A percentile compares a stretch with the other conserved stretches of the same genome.
phyloP scores from a whole-genome alignment of 2,888 invertebrate genomes.

The Cerastis rubricosa region DNA sequence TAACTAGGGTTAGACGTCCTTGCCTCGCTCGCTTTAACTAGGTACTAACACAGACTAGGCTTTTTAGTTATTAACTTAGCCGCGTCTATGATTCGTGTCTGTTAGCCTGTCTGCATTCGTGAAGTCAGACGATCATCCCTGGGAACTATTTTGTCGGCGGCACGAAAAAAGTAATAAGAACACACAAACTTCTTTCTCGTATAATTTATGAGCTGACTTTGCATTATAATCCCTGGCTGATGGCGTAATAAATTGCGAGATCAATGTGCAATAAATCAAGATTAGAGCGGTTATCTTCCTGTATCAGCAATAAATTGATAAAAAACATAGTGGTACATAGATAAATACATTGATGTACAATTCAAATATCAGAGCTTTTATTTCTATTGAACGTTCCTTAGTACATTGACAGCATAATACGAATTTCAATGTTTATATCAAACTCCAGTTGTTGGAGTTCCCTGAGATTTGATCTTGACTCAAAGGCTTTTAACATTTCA shows the following conservation, averaged over 20 bases:
- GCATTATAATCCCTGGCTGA: constrained; percentile 68
- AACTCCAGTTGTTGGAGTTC: constrained; percentile 23
- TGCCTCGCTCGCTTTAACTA: constrained; percentile 57
- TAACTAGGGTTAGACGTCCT: constrained; percentile 66
- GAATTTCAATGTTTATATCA: constrained; percentile 29
- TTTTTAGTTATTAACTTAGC: constrained; percentile 67
- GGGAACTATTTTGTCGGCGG: constrained; percentile 35
- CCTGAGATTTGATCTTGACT: constrained; percentile 31
- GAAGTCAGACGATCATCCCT: constrained; percentile 52
- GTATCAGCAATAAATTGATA: constrained; percentile 74
- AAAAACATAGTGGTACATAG: constrained; percentile 55
- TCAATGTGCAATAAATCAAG: constrained; percentile 77
- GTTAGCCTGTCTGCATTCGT: constrained; percentile 69
- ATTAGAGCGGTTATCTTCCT: constrained; percentile 71
- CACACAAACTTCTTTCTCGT: constrained; percentile 45
- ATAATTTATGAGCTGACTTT: constrained; percentile 68
- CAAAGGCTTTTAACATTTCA: constrained; percentile 38
- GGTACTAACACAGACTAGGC: constrained; percentile 61
- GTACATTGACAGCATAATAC: constrained; percentile 23
- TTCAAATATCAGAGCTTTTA: constrained; percentile 43
- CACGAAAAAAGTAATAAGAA: constrained; percentile 48
- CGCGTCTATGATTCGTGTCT: constrained; percentile 59
- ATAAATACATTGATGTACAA: constrained; percentile 33
- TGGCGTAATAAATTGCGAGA: constrained; percentile 72
- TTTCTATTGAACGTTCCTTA: constrained; percentile 12